Evolutionary conservation across 2,797 vertebrate genomes (phyloP).

Genomic region (Phrynocephalus forsythii): DNA sequence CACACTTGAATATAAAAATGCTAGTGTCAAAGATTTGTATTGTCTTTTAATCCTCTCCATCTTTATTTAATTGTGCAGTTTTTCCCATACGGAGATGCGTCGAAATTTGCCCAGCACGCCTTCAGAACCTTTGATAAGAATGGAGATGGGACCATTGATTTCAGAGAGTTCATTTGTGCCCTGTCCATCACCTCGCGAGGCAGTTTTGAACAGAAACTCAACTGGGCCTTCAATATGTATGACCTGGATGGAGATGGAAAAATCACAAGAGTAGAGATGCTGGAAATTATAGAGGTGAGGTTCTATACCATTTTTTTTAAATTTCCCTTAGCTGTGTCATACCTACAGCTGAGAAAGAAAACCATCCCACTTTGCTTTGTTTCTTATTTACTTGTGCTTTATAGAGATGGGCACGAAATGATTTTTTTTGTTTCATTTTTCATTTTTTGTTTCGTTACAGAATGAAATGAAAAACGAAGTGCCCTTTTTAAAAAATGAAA

Average conservation of each 20-base stretch:
- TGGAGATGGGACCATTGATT: slow-evolving; percentile 96
- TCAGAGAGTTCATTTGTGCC: slow-evolving; percentile 99
- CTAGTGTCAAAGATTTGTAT: background rate
- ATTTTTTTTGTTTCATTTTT: no score
- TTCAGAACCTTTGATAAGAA: slow-evolving; percentile 99
- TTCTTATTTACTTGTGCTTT: no score
- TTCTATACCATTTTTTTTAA: background rate
- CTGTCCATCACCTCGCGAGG: slow-evolving; percentile 98
- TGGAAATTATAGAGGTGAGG: slow-evolving; percentile 98
- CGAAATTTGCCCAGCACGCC: slow-evolving; percentile 97
- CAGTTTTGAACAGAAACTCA: slow-evolving; percentile 99
- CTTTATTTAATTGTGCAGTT: slow-evolving; percentile 82
- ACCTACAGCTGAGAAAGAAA: no score
- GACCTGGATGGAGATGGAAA: slow-evolving; percentile 98
- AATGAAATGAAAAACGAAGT: no score
- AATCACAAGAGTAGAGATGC: slow-evolving; percentile 99
- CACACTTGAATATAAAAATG: background rate
- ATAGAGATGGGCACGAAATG: no score
- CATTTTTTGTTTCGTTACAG: no score
- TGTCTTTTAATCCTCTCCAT: background rate
- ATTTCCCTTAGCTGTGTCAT: background rate
- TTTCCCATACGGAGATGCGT: slow-evolving; percentile 97
- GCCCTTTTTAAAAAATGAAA: no score
- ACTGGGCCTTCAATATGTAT: slow-evolving; percentile 99
- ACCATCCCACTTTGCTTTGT: no score